Percentiles rank a stretch among this genome's conserved stretches.
Conservation (phyloP, 1,140 invertebrate genomes). For the Zaprionus tsacasi region DNA sequence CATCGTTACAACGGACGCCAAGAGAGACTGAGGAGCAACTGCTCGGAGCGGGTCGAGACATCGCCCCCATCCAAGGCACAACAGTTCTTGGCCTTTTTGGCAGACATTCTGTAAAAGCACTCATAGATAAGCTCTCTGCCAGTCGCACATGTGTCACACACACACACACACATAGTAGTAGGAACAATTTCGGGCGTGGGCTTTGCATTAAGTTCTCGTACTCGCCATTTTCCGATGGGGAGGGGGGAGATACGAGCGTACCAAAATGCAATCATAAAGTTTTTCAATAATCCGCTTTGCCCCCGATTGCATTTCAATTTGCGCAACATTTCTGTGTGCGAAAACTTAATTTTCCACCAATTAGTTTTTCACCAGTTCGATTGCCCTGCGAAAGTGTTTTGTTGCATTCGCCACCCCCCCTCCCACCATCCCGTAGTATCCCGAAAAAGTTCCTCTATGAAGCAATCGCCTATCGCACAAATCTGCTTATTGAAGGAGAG, state of each 20-base stretch:
- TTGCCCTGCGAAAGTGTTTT: not conserved
- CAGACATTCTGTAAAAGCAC: constrained; percentile 59
- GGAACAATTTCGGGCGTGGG: constrained; percentile 6
- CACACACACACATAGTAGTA: constrained; percentile 32
- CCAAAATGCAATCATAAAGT: constrained; percentile 82
- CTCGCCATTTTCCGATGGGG: constrained; percentile 45
- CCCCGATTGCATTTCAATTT: constrained; percentile 82
- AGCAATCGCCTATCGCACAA: constrained; percentile 1
- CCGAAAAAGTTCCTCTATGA: constrained; percentile 9
- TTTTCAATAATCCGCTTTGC: constrained; percentile 80
- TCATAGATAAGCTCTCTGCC: constrained; percentile 66
- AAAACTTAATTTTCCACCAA: constrained; percentile 82
- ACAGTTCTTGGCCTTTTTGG: constrained; percentile 60
- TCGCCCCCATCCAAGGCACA: not conserved
- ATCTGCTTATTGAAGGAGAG: constrained; percentile 5
- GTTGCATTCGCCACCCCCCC: not conserved
- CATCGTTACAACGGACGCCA: constrained; percentile 65
- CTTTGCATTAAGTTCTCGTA: constrained; percentile 49
- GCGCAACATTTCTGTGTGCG: constrained; percentile 74
- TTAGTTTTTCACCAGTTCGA: constrained; percentile 62
- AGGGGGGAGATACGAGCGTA: not conserved
- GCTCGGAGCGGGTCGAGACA: constrained; percentile 6
- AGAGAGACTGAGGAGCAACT: not conserved
- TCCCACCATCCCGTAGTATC: not conserved
- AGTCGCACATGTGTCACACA: constrained; percentile 61